Evolutionary conservation across 2,888 invertebrate genomes (phyloP), one percentile per base, ranked within the genome.

Genomic region (Lobophora halterata): DNA sequence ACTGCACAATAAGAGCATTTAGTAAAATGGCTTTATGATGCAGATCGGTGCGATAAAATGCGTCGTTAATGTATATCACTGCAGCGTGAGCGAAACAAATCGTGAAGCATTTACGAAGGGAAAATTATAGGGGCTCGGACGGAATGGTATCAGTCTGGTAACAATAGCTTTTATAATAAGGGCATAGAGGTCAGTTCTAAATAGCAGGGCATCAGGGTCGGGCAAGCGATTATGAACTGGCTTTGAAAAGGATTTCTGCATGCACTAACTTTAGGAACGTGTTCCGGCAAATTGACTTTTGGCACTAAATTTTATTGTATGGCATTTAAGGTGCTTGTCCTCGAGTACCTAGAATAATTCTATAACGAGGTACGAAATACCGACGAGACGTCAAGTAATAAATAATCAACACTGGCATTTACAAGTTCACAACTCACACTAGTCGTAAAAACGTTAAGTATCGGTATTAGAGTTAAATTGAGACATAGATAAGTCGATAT

Each of bases 1-100:
- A 71, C 80, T 79, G 62, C 59, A 73, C 71, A 77, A 75, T 68
- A 54, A 65, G 65, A 69, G 59, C 65, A 68, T 69, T 75, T 63
- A 68, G 52, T 71, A 45, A 50, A 71, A 66, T 66, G 54, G 52
- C 55, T 61, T 62, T 64, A 66, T 59, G 56, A 62, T 69, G 70
- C 72, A 78, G 75, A 80, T 79, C 69, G 64, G 62, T 64, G 65
- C 55, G 68, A 77, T 75, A 62, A 56, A 44, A 61, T 58, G 45
- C 49, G 59, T 67, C 59, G 47, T 58, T 29, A 37, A 33, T 25
- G 51, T 61, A 58, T 55, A 65, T 65, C 58, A 58, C 29, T 19
- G 38, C 52, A 61, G 54, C 65, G 62, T 68, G 65, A 59, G 61
- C 52, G 47, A 56, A 55, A 59, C 56, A 51, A 62, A 61, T 72